Evolutionary conservation across 2,113 vertebrate genomes (phyloP), one percentile per base, ranked within the genome.

Genomic region (Seriola rivoliana): DNA sequence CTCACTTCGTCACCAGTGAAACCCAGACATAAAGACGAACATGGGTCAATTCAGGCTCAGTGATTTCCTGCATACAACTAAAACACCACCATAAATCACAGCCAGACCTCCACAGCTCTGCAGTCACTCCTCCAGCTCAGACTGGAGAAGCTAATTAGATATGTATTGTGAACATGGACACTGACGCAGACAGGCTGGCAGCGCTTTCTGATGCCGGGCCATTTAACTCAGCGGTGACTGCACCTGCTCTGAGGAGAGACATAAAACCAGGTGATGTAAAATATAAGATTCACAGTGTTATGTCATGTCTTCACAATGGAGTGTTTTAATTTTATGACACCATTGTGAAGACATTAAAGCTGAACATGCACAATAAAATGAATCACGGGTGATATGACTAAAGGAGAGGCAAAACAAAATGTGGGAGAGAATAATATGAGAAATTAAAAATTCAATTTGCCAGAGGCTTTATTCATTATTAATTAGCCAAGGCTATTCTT

Each of bases 381-480:
- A 75, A 89, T 85, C 91, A 73, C 64, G 78, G 88, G 77, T 63
- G 62, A 82, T 87, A 85, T 76, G 79, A 90, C 79, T 87, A 75
- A 76, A 87, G 46, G 64, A 75, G 63, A 86, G 57, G 71, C 60
- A 70, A 85, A 89, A 82, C 67, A 77, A 82, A 87, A 87, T 75
- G 80, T 82, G 85, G 72, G 64, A 44, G 72, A 80, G 82, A 81
- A 67, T 57, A 77, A 89, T 91, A 91, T 64, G 66, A 81, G 82
- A 88, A 93, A 92, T 94, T 90, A 88, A 88, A 92, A 90, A 94
- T 93, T 89, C 29, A 91, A 82, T 92, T 92, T 91, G 93, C 95
- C 93, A 83, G 85, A 85, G 89, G 95, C 90, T 89, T 77, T 78
- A 93, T 94, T 92, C 82, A 94, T 95, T 94, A 94, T 95, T 94